Percentiles rank a stretch among this genome's conserved stretches.
Evolutionary conservation across 2,113 vertebrate species (phyloP).

Genomic region (Megalops atlanticus): DNA sequence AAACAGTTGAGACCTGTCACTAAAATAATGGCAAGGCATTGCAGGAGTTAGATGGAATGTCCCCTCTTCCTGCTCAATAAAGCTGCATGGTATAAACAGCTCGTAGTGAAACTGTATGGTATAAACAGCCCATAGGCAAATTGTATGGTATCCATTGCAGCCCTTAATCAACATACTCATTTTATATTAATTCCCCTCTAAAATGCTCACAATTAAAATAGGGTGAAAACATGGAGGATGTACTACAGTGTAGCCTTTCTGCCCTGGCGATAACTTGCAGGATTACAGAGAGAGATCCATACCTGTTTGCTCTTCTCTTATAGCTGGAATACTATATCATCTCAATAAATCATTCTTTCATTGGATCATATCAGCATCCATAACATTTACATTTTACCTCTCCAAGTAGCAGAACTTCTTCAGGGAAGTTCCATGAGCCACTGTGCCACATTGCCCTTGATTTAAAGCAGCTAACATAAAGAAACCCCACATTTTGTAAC

Average conservation of each 20-base stretch:
- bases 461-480: background rate
- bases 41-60: background rate
- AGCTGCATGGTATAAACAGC: too few relatives aligned
- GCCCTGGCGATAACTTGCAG: background rate
- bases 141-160: too few relatives aligned
- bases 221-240: too few relatives aligned
- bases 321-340: background rate
- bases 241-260: background rate
- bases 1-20: background rate
- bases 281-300: too few relatives aligned
- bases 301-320: too few relatives aligned
- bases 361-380: background rate
- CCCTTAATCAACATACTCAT: too few relatives aligned
- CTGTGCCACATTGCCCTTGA: background rate
- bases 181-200: background rate
- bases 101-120: background rate
- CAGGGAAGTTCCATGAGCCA: too few relatives aligned
- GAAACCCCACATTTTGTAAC: background rate
- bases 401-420: background rate
- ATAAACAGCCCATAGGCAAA: too few relatives aligned
- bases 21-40: background rate
- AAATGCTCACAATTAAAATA: background rate
- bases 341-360: background rate
- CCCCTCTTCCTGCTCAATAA: too few relatives aligned
- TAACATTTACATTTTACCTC: background rate